These are phyloP conservation scores for Argopecten irradians DNA, from an alignment of 1,140 invertebrate genomes.

Conservation along the genomic window DNA sequence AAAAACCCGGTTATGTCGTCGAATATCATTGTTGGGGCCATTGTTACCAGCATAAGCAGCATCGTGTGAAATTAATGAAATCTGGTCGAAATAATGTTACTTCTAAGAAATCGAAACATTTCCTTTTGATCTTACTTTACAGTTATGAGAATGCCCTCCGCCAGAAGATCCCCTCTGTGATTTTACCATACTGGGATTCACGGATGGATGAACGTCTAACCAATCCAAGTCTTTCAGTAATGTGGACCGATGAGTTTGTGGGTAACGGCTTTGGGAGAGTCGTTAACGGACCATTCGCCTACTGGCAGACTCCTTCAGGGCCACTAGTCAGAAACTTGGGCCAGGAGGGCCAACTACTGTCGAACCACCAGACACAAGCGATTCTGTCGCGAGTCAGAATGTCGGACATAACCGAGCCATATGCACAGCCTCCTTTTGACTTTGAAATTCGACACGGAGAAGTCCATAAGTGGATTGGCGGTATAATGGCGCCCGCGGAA, in stretches of 20 bases:
- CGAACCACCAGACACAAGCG: conserved; percentile 52
- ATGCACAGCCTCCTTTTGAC: conserved; percentile 53
- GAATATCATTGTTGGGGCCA: too few relatives aligned
- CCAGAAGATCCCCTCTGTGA: conserved; percentile 63
- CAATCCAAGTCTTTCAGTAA: conserved; percentile 71
- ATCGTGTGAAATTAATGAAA: too few relatives aligned
- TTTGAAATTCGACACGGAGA: conserved; percentile 60
- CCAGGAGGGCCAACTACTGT: conserved; percentile 54
- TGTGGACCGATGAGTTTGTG: conserved; percentile 74
- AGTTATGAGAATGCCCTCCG: conserved; percentile 69
- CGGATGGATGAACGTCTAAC: conserved; percentile 71
- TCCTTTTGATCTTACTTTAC: conserved; percentile 13
- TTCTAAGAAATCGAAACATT: not conserved
- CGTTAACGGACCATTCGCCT: conserved; percentile 71
- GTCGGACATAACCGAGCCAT: conserved; percentile 57
- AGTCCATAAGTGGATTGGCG: conserved; percentile 59
- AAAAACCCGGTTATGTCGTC: too few relatives aligned
- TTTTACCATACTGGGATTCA: conserved; percentile 77
- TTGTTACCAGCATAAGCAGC: too few relatives aligned
- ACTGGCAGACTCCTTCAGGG: conserved; percentile 65
- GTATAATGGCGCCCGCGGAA: conserved; percentile 55
- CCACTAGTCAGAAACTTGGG: conserved; percentile 59
- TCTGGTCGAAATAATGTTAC: too few relatives aligned
- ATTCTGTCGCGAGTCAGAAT: conserved; percentile 47
- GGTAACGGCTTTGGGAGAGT: conserved; percentile 76